Evolutionary conservation across 2,888 invertebrate species (phyloP), one percentile per base, ranked within the genome.

Genomic region (Drosophila ustulata): DNA sequence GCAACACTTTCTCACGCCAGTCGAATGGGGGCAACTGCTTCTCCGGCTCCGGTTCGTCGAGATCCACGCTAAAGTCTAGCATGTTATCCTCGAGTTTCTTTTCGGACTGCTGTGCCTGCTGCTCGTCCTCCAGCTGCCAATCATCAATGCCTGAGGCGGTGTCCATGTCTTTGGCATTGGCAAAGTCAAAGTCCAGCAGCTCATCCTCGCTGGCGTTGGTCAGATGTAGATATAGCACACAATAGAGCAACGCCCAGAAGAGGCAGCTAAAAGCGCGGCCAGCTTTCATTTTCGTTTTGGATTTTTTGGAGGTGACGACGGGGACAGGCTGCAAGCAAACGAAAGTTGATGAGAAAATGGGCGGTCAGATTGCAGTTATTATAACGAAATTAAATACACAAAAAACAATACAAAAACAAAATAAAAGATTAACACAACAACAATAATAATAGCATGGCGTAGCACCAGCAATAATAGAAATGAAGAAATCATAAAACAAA

Each of bases 1-100:
- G 93, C 18, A 94, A 90, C 82, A 93, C 91, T 1, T 92, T 92
- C 55, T 94, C 94, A 39, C 93, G 93, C 56, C 92, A 81, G 46
- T 89, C 85, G 11, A 89, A 90, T 0, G 77, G 82, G 5, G 87
- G 88, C 9, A 81, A 56, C 13, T 86, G 86, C 41, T 89, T 89
- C 9, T 71, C 75, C 7, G 79, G 72, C 18, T 80, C 80, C 4
- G 81, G 80, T 3, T 90, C 81, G 50, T 85, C 84, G 8, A 88
- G 49, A 11, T 87, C 89, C 4, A 86, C 89, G 23, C 82, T 79
- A 55, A 89, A 89, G 32, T 82, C 89, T 2, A 91, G 69, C 72
- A 78, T 75, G 43, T 84, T 88, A 7, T 67, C 52, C 13, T 78
- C 71, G 0, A 80, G 52, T 30, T 83, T 84, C 39, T 89, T 73